Conservation (phyloP, 2,888 invertebrate genomes). For the Lithophane ornitopus region DNA sequence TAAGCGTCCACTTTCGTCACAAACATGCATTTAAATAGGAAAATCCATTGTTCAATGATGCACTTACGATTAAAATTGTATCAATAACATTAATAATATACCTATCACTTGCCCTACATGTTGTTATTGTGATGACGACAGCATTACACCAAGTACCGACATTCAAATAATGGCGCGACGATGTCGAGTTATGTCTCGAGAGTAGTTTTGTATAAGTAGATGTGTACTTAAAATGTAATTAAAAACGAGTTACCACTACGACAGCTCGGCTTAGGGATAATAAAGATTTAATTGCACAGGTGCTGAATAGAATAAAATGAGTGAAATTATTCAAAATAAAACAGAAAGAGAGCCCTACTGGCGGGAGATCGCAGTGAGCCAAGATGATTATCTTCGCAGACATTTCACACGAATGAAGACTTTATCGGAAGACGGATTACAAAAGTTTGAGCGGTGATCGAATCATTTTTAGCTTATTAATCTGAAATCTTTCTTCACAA, state of each 20-base stretch:
- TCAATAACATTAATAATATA: conserved; percentile 58
- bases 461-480: conserved; percentile 48
- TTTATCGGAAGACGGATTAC: conserved; percentile 62
- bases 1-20: not conserved
- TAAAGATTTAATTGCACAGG: conserved; percentile 82
- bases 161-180: conserved; percentile 72
- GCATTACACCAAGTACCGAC: conserved; percentile 57
- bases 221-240: conserved; percentile 83
- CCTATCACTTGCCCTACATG: conserved; percentile 62
- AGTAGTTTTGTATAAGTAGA: conserved; percentile 74
- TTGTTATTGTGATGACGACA: conserved; percentile 72
- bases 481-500: conserved; percentile 12
- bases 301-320: conserved; percentile 71
- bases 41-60: conserved; percentile 19
- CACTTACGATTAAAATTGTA: conserved; percentile 50
- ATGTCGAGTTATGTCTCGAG: conserved; percentile 71
- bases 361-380: conserved; percentile 49
- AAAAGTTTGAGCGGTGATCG: conserved; percentile 55
- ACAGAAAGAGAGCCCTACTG: conserved; percentile 56
- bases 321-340: conserved; percentile 75
- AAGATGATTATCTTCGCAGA: conserved; percentile 52
- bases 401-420: conserved; percentile 56
- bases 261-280: conserved; percentile 75
- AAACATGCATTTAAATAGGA: conserved; percentile 8
- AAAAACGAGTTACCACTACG: conserved; percentile 82